Percentiles rank a stretch among this genome's conserved stretches.
Conservation (phyloP, 1,140 invertebrate genomes). For the Cardiocondyla obscurior region DNA sequence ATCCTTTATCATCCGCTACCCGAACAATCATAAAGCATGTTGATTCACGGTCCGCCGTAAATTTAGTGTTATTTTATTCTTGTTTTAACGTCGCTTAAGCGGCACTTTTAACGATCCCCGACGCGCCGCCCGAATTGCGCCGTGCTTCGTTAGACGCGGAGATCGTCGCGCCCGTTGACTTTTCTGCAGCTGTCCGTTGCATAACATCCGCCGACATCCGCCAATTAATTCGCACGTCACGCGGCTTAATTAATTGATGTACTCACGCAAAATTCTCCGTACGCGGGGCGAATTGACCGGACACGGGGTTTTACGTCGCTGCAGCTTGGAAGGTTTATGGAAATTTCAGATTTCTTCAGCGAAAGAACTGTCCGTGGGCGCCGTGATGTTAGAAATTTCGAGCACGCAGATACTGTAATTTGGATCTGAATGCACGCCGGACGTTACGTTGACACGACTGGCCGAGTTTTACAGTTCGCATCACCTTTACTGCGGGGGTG, state of each 20-base stretch:
- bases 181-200: not conserved
- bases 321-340: not conserved
- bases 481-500: constrained; percentile 22
- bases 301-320: not conserved
- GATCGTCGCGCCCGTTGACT: not conserved
- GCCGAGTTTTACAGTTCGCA: constrained; percentile 53
- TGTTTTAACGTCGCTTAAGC: constrained; percentile 63
- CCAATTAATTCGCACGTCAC: not conserved
- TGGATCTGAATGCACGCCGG: constrained; percentile 34
- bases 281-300: too few relatives aligned
- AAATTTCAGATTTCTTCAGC: not conserved
- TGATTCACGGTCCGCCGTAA: constrained; percentile 75
- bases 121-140: constrained; percentile 7
- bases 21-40: constrained; percentile 78
- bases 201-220: not conserved
- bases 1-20: constrained; percentile 69
- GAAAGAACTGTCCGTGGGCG: not conserved
- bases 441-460: constrained; percentile 42
- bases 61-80: constrained; percentile 75
- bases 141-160: constrained; percentile 23
- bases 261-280: not conserved
- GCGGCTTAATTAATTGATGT: constrained; percentile 1
- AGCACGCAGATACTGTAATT: constrained; percentile 13
- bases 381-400: not conserved
- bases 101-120: constrained; percentile 55